Conservation (phyloP, 2,888 invertebrate genomes). For the Ichneumoninae sp. region DNA sequence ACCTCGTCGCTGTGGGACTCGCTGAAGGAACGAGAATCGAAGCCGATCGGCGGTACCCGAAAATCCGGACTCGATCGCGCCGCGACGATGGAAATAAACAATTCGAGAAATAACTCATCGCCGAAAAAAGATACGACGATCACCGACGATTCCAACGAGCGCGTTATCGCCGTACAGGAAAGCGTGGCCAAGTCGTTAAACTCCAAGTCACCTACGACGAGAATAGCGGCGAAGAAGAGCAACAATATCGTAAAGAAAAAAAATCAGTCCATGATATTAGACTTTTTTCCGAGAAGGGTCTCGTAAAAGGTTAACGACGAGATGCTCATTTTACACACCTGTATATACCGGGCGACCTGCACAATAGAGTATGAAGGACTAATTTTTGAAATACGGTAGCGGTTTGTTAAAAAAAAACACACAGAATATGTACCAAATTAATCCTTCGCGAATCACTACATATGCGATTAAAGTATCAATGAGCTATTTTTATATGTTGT, state of each 20-base stretch:
- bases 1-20: slow-evolving; percentile 60
- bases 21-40: slow-evolving; percentile 65
- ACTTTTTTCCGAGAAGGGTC: slow-evolving; percentile 66
- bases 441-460: neutral
- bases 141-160: neutral
- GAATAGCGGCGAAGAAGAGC: slow-evolving; percentile 23
- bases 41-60: slow-evolving; percentile 25
- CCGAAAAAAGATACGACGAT: neutral
- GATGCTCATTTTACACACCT: slow-evolving; percentile 48
- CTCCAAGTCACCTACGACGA: slow-evolving; percentile 11
- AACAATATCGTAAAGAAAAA: slow-evolving; percentile 27
- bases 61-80: slow-evolving; percentile 33
- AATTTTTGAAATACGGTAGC: slow-evolving; percentile 26
- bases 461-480: neutral
- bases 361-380: slow-evolving; percentile 40
- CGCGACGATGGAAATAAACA: slow-evolving; percentile 21
- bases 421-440: neutral
- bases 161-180: neutral
- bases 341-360: slow-evolving; percentile 46
- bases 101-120: slow-evolving; percentile 6
- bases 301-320: slow-evolving; percentile 21
- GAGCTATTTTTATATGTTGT: neutral
- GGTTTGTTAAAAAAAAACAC: slow-evolving; percentile 2
- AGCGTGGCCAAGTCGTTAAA: neutral
- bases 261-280: slow-evolving; percentile 64